Evolutionary conservation across 1,140 invertebrate genomes (phyloP), one percentile per base, ranked within the genome.

Genomic region (Drosophila oshimai): DNA sequence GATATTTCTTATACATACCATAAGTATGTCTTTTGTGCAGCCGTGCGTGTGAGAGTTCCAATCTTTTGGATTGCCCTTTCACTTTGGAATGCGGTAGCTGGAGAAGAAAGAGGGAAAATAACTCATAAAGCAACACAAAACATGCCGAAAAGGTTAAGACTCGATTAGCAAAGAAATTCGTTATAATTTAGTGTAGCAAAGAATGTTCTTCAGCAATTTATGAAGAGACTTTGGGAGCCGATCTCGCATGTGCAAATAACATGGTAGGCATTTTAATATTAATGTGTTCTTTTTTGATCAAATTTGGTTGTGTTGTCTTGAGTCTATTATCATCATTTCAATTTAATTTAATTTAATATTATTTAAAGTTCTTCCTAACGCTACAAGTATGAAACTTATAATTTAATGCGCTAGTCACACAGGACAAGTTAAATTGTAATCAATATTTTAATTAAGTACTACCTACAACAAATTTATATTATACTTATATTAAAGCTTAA

Each of bases 21-120:
- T n/a, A n/a, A 22, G 5, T 41, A n/a, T 41, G 18, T 49, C 37
- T 41, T 28, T 12, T 41, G 31, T 44, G 20, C 31, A 31, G 31
- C 6, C 13, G 41, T 42, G 41, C 20, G 18, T 64, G 34, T 26
- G 41, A 13, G 22, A 36, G 36, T 44, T 34, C 46, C 15, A 57
- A 42, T 68, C 61, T 79, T 69, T 73, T 39, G 42, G 36, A 36
- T 57, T 46, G 71, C 55, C 75, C 80, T 86, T 84, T 84, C 80
- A 86, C 80, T 86, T 84, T 37, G 80, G 80, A 86, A 84, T 84
- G 80, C 61, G 80, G 80, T 75, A 84, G 80, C 80, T 55, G 54
- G 62, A 26, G 37, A 74, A 79, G 73, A 46, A 51, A 55, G 51
- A 39, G 17, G 15, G 15, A 46, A 72, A 61, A 45, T 45, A 20